phyloP scores from a whole-genome alignment of 2,113 vertebrate species.

The Platysteira castanea region DNA sequence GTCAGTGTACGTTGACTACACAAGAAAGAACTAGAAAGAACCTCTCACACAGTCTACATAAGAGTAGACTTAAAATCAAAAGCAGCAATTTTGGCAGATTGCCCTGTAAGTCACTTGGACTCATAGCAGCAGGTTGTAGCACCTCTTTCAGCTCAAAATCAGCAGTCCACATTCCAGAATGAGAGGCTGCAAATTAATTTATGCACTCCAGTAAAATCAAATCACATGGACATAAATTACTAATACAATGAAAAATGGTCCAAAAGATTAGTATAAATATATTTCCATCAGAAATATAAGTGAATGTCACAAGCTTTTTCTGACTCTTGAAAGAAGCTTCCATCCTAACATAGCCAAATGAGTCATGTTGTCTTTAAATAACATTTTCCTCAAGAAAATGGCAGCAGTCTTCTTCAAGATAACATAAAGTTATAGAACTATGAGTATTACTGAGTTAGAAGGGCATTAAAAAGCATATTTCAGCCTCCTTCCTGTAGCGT shows the following conservation, averaged over 20 bases:
- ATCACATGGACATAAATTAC: not conserved
- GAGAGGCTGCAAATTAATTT: not conserved
- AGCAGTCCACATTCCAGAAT: not conserved
- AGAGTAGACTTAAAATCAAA: not conserved
- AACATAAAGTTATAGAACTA: not conserved
- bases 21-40: not conserved
- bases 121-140: not conserved
- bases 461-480: not conserved
- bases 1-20: not conserved
- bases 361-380: not conserved
- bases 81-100: not conserved
- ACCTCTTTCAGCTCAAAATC: not conserved
- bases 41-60: not conserved
- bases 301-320: not conserved
- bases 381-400: not conserved
- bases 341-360: not conserved
- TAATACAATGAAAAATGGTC: not conserved
- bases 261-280: not conserved
- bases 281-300: not conserved
- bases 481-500: not conserved
- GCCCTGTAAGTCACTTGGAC: not conserved
- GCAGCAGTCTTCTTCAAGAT: not conserved
- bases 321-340: not conserved
- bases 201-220: not conserved
- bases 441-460: not conserved